Percentiles rank a stretch among this genome's conserved stretches.
phyloP scores from a whole-genome alignment of 2,113 vertebrate genomes.

The Athene noctua region DNA sequence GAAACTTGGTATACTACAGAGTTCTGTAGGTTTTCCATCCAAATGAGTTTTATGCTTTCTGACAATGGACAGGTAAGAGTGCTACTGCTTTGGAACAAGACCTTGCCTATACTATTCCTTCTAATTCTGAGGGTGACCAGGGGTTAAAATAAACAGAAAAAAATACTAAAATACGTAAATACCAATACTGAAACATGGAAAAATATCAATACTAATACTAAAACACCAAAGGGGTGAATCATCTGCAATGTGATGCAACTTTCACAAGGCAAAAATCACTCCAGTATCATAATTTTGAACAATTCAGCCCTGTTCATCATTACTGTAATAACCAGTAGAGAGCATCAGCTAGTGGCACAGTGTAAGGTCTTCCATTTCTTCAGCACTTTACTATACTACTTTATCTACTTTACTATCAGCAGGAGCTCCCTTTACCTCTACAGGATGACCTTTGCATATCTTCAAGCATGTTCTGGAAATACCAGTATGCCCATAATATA shows the following conservation, averaged over 20 bases:
- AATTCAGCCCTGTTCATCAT: background rate
- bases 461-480: background rate
- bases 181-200: background rate
- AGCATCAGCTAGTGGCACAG: background rate
- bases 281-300: background rate
- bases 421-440: background rate
- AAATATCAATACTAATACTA: background rate
- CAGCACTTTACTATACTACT: too few species aligned
- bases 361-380: background rate
- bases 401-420: background rate
- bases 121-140: background rate
- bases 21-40: too few species aligned
- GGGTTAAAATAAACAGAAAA: background rate
- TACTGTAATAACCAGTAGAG: background rate
- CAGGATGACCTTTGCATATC: background rate
- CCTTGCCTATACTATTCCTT: background rate
- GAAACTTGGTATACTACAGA: background rate
- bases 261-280: background rate
- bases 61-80: accelerated
- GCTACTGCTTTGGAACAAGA: background rate
- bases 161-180: background rate
- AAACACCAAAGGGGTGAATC: background rate
- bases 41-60: background rate
- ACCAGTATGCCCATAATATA: background rate
- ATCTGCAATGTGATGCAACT: accelerated